A percentile compares a stretch with the other conserved stretches of the same genome.
These are phyloP conservation scores for Neosilurus hyrtlii DNA, from an alignment of 2,797 vertebrate species.

Conservation along the genomic window DNA sequence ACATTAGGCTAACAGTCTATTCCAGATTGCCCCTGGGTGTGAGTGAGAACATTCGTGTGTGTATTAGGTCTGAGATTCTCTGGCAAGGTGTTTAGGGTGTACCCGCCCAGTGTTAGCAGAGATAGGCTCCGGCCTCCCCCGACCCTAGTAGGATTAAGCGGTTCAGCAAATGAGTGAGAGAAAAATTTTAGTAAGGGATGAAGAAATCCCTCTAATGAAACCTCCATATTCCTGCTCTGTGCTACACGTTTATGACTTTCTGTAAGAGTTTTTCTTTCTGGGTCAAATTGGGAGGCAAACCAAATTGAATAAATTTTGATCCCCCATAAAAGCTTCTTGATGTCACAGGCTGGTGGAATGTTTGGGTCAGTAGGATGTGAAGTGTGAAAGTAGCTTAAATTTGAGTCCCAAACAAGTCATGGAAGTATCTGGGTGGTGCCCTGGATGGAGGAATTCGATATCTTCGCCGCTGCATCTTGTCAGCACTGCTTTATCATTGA, in stretches of 20 bases:
- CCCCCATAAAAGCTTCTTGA: slow-evolving; percentile 61
- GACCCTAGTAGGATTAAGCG: too few relatives aligned
- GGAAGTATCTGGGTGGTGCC: slow-evolving; percentile 54
- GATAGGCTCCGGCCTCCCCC: too few relatives aligned
- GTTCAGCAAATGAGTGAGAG: too few relatives aligned
- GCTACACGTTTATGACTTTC: neutral
- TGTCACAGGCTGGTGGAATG: slow-evolving; percentile 45
- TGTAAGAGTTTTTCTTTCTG: neutral
- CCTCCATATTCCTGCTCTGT: neutral
- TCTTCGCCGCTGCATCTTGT: slow-evolving; percentile 54
- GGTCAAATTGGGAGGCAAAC: neutral
- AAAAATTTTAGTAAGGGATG: too few relatives aligned
- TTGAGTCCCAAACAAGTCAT: slow-evolving; percentile 28
- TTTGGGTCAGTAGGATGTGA: slow-evolving; percentile 48
- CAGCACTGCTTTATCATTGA: slow-evolving; percentile 58
- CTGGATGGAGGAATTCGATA: slow-evolving; percentile 60
- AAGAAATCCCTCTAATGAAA: neutral
- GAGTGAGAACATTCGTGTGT: too few relatives aligned
- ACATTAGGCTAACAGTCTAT: too few relatives aligned
- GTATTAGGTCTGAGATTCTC: too few relatives aligned
- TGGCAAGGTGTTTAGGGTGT: too few relatives aligned
- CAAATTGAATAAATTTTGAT: slow-evolving; percentile 52
- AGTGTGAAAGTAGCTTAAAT: slow-evolving; percentile 63
- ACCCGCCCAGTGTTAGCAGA: too few relatives aligned
- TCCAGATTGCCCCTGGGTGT: too few relatives aligned